These are phyloP conservation scores for Hiodon tergisus DNA, from an alignment of 2,113 vertebrate genomes.

Conservation along the genomic window DNA sequence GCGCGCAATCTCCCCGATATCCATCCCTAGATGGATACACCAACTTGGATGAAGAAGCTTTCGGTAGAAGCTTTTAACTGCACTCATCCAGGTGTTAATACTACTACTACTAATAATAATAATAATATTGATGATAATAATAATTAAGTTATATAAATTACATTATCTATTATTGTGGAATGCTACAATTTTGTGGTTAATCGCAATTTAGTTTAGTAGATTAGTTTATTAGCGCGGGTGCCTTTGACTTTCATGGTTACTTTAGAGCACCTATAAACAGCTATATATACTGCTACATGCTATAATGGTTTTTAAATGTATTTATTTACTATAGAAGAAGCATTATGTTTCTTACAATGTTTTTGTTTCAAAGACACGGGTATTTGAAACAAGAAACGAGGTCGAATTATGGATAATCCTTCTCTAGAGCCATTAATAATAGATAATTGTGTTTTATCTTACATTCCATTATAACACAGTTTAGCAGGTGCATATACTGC, in stretches of 20 bases:
- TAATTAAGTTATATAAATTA: no score
- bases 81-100: no score
- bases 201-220: no score
- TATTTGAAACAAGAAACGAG: conserved; percentile 6
- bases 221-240: no score
- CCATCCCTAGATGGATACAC: conserved; percentile 6
- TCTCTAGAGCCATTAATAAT: background rate
- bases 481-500: conserved; percentile 15
- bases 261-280: no score
- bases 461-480: background rate
- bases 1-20: background rate
- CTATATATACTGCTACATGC: background rate
- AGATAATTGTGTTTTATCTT: background rate
- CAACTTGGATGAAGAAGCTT: background rate
- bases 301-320: conserved; percentile 8
- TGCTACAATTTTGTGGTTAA: no score
- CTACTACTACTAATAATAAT: background rate
- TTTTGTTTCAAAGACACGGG: background rate
- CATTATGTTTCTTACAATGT: background rate
- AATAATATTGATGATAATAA: no score
- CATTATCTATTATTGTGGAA: no score
- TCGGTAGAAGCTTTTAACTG: no score
- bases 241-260: no score
- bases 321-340: conserved; percentile 2
- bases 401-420: no score